These are phyloP conservation scores for Okamejei kenojei DNA, from an alignment of 2,797 vertebrate genomes.

Conservation along the genomic window DNA sequence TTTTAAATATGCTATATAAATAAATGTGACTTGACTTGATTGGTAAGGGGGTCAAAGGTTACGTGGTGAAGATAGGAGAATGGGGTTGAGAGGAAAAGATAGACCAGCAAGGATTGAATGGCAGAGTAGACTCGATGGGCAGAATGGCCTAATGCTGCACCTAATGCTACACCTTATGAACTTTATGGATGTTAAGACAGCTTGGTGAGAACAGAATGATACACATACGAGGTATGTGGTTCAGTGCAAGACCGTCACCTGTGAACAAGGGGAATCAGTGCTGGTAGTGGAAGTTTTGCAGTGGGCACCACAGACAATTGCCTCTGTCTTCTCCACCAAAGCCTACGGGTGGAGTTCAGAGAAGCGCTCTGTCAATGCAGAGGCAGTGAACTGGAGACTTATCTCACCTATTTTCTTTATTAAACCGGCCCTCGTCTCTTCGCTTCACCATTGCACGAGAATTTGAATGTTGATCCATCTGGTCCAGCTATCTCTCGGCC, in stretches of 20 bases:
- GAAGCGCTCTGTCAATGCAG: not conserved
- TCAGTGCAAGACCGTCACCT: not conserved
- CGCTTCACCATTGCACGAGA: not conserved
- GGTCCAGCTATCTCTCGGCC: not conserved
- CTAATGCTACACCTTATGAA: no score
- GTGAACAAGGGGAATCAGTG: not conserved
- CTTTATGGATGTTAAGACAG: no score
- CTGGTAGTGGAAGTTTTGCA: rapidly evolving
- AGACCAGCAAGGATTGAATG: no score
- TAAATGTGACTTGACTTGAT: no score
- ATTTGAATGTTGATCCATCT: slow-evolving; percentile 13
- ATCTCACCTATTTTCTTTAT: not conserved
- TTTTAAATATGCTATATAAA: no score
- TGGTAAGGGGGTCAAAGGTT: no score
- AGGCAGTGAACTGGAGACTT: not conserved
- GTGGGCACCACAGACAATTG: no score
- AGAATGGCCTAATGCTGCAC: no score
- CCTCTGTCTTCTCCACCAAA: not conserved
- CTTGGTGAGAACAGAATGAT: not conserved
- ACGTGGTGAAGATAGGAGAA: no score
- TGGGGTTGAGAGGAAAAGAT: no score
- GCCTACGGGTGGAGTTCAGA: not conserved
- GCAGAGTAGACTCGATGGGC: no score
- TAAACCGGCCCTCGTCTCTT: not conserved
- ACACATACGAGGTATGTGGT: not conserved